These are phyloP conservation scores for Brachymystax lenok DNA, from an alignment of 2,797 vertebrate genomes.

Conservation along the genomic window DNA sequence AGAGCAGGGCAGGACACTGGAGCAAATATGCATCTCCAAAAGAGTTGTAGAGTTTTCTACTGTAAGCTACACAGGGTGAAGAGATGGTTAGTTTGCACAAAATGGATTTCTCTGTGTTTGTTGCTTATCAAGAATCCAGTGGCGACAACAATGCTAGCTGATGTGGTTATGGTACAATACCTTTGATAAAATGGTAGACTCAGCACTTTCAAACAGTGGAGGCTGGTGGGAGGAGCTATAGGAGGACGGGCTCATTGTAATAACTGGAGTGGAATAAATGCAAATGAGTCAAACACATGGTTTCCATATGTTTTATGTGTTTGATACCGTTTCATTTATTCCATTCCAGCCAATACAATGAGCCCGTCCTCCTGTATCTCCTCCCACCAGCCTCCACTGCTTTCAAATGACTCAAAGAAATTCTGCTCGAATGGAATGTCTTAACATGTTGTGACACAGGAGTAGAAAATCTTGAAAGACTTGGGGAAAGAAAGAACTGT, in stretches of 20 bases:
- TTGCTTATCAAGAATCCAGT: not conserved
- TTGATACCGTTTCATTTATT: no score
- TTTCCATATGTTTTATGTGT: no score
- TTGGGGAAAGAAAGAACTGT: slow-evolving; percentile 24
- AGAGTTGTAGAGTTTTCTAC: slow-evolving; percentile 21
- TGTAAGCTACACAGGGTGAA: not conserved
- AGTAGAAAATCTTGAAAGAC: slow-evolving; percentile 38
- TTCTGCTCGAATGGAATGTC: slow-evolving; percentile 32
- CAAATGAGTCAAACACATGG: no score
- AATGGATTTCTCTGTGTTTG: slow-evolving; percentile 20
- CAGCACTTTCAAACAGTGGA: not conserved
- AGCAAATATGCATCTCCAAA: slow-evolving; percentile 8
- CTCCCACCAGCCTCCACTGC: no score
- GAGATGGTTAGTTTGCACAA: slow-evolving; percentile 27
- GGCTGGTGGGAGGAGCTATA: no score
- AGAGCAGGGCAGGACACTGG: slow-evolving; percentile 11
- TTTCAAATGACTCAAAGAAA: slow-evolving; percentile 32
- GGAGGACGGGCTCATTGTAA: no score
- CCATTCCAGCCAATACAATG: no score
- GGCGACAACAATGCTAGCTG: not conserved
- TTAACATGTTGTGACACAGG: slow-evolving; percentile 39
- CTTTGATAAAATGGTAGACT: not conserved
- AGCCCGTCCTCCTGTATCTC: no score
- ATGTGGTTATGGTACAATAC: not conserved
- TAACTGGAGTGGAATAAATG: no score